These are phyloP conservation scores for Drosophila mojavensis DNA, from an alignment of 1,140 invertebrate genomes.

Conservation along the genomic window DNA sequence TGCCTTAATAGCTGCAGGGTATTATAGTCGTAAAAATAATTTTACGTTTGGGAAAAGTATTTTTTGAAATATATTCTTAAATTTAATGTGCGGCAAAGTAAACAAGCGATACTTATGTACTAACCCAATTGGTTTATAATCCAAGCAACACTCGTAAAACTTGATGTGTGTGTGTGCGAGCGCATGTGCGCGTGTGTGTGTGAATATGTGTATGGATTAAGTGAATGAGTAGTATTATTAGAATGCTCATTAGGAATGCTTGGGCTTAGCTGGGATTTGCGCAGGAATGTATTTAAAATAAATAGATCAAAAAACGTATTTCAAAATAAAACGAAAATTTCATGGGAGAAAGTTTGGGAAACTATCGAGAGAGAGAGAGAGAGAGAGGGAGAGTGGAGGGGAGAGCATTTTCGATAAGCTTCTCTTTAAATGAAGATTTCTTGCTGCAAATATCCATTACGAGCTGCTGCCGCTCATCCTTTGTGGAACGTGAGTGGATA, in stretches of 20 bases:
- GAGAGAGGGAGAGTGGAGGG: no score
- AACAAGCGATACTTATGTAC: slow-evolving; percentile 53
- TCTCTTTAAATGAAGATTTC: slow-evolving; percentile 8
- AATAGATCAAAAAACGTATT: slow-evolving; percentile 29
- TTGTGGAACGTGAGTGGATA: slow-evolving; percentile 39
- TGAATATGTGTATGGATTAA: slow-evolving; percentile 26
- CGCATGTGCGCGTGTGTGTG: slow-evolving; percentile 7
- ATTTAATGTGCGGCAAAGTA: slow-evolving; percentile 60
- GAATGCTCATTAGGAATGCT: slow-evolving; percentile 43
- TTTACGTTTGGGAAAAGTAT: slow-evolving; percentile 33
- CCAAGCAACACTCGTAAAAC: slow-evolving; percentile 36
- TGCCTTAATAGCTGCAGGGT: slow-evolving; percentile 15
- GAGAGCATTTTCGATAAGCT: neutral
- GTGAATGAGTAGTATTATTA: slow-evolving; percentile 52
- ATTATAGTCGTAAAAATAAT: slow-evolving; percentile 37
- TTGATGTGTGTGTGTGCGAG: neutral
- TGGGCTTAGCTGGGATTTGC: slow-evolving; percentile 39
- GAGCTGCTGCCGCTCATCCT: neutral
- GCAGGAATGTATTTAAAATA: slow-evolving; percentile 24
- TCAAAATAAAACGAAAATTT: slow-evolving; percentile 12
- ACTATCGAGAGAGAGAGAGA: no score
- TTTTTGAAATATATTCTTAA: slow-evolving; percentile 45
- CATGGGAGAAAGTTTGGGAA: neutral
- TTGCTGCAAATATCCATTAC: neutral
- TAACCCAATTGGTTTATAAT: slow-evolving; percentile 49